Base-by-base conservation (phyloP, 2,113 vertebrate species). In the Pao palembangensis region DNA sequence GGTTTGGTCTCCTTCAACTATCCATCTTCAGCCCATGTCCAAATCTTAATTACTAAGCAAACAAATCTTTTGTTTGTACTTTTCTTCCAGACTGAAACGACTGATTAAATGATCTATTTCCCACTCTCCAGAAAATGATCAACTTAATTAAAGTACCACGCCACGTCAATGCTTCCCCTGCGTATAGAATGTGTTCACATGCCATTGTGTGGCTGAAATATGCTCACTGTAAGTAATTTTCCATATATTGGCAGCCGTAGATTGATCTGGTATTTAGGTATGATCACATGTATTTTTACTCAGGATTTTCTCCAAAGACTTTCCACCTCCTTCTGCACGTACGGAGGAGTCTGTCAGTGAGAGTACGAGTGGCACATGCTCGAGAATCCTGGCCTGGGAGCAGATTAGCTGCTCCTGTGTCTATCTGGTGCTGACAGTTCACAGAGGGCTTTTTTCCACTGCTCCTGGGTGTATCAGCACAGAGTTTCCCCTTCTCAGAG, bases 371-470 rank as follows among this genome's bases (percentile, higher is more conserved):
- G 84, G 83, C 78, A 84, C 71, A 81, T 77, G 70, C 77, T 76
- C 50, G 67, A 72, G 73, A 76, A 73, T 73, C 66, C 80, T 60
- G 71, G 81, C 75, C 80, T 72, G 71, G 71, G 78, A 83, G 80
- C 75, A 84, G 87, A 88, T 88, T 89, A 89, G 77, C 76, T 58
- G 70, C 81, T 83, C 57, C 54, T 80, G 81, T 82, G 77, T 85
- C 85, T 88, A 89, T 91, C 87, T 85, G 81, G 75, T 88, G 89
- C 76, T 90, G 89, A 92, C 88, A 90, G 90, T 89, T 91, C 88
- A 88, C 91, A 91, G 84, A 83, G 88, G 72, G 70, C 68, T 80
- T 79, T 84, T 89, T 91, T 87, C 88, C 89, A 89, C 87, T 85
- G 71, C 67, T 71, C 46, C 73, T 76, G 82, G 85, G 85, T 76